Base-by-base conservation (phyloP, 2,113 vertebrate genomes). In the Nannospalax galili region DNA sequence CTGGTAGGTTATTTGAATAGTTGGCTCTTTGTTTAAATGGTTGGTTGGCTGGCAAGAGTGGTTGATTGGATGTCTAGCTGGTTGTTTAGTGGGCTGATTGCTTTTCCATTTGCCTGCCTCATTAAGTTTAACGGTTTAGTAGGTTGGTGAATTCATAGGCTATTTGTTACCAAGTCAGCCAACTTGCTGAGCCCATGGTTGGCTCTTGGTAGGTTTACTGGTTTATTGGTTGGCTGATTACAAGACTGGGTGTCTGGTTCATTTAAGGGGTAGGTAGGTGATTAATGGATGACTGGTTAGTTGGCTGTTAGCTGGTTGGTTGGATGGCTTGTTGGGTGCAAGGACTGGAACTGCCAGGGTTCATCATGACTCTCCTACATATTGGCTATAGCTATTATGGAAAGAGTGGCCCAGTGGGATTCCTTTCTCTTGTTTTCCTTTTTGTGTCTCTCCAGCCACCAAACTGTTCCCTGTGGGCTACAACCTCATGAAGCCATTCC, bases 401-500 rank as follows among this genome's bases (percentile, higher is more conserved):
- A 82, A 84, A 80, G 7, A 48, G 11, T 90, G 67, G 5, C 20
- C 26, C 5, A 1, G 0, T 87, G 40, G 37, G 84, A 88, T 91
- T 40, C 11, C 95, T 75, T 92, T 87, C 42, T 22, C n/a, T 48
- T 15, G 1, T 35, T 62, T 77, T 84, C 72, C 0, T 0, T 32
- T 37, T 86, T 5, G 5, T 97, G 0, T 85, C 80, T 85, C 78
- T 77, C 79, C 96, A 99, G 99, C 99, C 11, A 99, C 99, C 22
- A 99, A 99, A 97, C 98, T 99, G 64, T 99, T 99, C 95, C 99
- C 99, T 0, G 99, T 99, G 97, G 99, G 99, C 91, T 99, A 99
- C 98, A 99, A 99, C 97, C 99, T 99, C 1, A 98, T 99, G 97
- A 99, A 99, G 77, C 99, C 99, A 97, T 99, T 99, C 78, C 98